phyloP scores from a whole-genome alignment of 2,888 invertebrate genomes.

The Eremobia ochroleuca region DNA sequence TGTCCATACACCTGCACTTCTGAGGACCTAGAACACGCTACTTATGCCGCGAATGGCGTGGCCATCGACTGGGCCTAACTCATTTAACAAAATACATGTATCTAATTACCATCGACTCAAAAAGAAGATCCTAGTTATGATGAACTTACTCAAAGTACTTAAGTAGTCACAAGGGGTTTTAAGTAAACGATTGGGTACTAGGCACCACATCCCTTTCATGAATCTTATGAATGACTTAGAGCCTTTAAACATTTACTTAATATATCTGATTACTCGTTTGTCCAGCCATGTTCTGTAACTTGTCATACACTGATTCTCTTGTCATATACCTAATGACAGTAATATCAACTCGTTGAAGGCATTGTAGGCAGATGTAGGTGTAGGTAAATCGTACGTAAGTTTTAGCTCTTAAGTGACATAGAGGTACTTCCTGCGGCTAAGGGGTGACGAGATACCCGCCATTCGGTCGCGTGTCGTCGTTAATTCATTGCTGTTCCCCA shows the following conservation, averaged over 20 bases:
- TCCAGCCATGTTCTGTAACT: background rate
- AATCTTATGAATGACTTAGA: too few relatives aligned
- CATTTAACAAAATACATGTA: background rate
- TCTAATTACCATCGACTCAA: background rate
- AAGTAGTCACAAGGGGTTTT: background rate
- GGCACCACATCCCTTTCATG: background rate
- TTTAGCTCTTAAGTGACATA: constrained; percentile 8
- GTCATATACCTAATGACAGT: background rate
- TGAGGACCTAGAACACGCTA: background rate
- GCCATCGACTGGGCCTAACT: background rate
- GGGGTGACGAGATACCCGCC: constrained; percentile 23
- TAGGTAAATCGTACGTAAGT: background rate
- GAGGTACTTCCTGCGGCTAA: constrained; percentile 33
- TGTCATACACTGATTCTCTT: background rate
- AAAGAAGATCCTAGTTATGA: background rate
- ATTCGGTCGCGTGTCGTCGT: constrained; percentile 45
- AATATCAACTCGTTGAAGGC: background rate
- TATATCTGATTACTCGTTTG: too few relatives aligned
- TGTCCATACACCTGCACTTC: background rate
- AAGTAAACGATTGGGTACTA: background rate
- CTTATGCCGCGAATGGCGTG: background rate
- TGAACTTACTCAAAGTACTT: too few relatives aligned
- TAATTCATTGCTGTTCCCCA: constrained; percentile 44
- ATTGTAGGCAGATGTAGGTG: background rate
- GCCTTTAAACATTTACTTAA: background rate